A percentile compares a stretch with the other conserved stretches of the same genome.
Evolutionary conservation across 2,888 invertebrate genomes (phyloP).

Genomic region (Eurois occulta): DNA sequence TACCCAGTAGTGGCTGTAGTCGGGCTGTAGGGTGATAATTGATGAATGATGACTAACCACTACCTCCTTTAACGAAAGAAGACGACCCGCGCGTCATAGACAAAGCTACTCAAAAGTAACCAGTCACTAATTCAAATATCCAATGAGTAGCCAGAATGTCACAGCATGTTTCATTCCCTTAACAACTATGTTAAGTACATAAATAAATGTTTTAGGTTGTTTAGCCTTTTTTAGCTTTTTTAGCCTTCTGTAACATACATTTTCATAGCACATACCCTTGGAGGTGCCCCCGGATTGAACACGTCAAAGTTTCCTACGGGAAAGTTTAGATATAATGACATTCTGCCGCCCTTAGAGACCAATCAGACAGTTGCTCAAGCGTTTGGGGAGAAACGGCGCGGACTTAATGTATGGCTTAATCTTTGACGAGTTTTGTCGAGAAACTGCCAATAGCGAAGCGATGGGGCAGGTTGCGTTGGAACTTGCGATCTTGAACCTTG

Average conservation of each 20-base stretch:
- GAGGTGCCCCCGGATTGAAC: conserved; percentile 36
- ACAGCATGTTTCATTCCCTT: neutral
- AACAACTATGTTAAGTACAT: too few relatives aligned
- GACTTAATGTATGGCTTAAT: conserved; percentile 60
- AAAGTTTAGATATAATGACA: conserved; percentile 65
- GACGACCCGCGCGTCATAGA: too few relatives aligned
- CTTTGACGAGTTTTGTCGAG: conserved; percentile 59
- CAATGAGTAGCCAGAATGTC: neutral
- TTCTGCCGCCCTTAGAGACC: conserved; percentile 56
- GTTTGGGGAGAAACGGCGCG: conserved; percentile 55
- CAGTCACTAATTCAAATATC: neutral
- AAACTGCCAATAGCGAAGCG: conserved; percentile 7
- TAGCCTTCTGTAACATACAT: conserved; percentile 42
- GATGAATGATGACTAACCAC: neutral
- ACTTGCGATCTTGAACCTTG: conserved; percentile 22
- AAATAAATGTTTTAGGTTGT: neutral
- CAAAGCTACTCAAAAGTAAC: neutral
- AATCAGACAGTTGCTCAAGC: conserved; percentile 56
- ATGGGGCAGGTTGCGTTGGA: neutral
- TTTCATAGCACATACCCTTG: neutral
- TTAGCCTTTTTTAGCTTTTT: too few relatives aligned
- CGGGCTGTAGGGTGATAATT: neutral
- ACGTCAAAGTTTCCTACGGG: conserved; percentile 53
- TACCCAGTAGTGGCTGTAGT: neutral
- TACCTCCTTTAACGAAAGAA: neutral